A percentile compares a stretch with the other conserved stretches of the same genome.
Evolutionary conservation across 1,140 invertebrate genomes (phyloP).

Genomic region (Dinoponera quadriceps): DNA sequence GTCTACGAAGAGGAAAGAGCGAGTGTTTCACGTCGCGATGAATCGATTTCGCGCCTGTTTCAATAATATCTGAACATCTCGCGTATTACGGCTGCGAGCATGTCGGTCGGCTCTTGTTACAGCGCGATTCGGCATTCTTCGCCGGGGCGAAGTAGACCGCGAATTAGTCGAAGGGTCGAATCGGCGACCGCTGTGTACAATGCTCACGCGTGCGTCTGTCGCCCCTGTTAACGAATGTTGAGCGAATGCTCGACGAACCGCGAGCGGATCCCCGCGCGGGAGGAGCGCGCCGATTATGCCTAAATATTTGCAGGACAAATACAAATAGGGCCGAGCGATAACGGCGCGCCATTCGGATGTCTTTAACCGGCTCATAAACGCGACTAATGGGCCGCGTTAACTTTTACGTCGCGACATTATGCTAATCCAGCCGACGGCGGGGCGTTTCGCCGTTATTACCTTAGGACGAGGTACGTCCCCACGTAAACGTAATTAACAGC

Average conservation of each 20-base stretch:
- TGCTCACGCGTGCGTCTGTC: background rate
- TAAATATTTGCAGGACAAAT: conserved; percentile 60
- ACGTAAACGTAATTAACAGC: conserved; percentile 56
- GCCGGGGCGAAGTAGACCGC: background rate
- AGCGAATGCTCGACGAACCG: conserved; percentile 17
- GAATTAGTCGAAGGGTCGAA: background rate
- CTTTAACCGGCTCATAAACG: conserved; percentile 56
- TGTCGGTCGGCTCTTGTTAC: no score
- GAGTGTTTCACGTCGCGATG: no score
- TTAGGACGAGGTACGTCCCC: conserved; percentile 47
- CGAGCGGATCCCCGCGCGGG: background rate
- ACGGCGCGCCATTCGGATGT: conserved; percentile 39
- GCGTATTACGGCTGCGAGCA: no score
- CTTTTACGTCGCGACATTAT: conserved; percentile 56
- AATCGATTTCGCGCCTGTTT: no score
- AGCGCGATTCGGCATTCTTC: background rate
- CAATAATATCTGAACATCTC: no score
- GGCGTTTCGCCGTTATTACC: conserved; percentile 49
- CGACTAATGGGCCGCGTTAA: conserved; percentile 54
- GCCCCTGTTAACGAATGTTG: conserved; percentile 32
- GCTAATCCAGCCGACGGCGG: conserved; percentile 31
- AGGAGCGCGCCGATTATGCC: conserved; percentile 24
- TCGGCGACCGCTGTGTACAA: background rate
- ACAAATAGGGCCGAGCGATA: conserved; percentile 39
- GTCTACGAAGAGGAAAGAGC: no score